Conservation (phyloP, 1,140 invertebrate species). For the Drosophila dunni region DNA sequence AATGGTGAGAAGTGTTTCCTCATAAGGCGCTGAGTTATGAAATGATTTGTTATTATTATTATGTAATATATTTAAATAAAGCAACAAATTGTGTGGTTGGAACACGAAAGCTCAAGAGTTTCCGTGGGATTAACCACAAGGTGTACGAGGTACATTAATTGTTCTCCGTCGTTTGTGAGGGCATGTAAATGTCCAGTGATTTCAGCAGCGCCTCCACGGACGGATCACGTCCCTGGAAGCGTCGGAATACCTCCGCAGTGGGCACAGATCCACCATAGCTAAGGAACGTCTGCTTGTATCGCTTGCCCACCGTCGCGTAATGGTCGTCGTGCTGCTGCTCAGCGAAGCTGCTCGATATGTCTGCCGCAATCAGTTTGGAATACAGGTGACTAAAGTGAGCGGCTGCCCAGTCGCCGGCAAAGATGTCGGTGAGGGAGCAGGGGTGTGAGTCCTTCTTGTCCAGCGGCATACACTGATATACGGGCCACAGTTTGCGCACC, state of each 20-base stretch:
- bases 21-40: constrained; percentile 8
- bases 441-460: constrained; percentile 92
- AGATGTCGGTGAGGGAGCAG: constrained; percentile 91
- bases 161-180: constrained; percentile 74
- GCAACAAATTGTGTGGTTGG: constrained; percentile 59
- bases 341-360: constrained; percentile 93
- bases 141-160: constrained; percentile 40
- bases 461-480: constrained; percentile 90
- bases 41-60: constrained; percentile 42
- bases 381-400: constrained; percentile 92
- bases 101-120: constrained; percentile 5
- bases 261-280: constrained; percentile 91
- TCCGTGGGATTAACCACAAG: neutral
- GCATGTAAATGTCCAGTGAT: constrained; percentile 64
- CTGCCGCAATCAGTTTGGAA: constrained; percentile 95
- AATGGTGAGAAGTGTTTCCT: constrained; percentile 1
- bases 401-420: constrained; percentile 89
- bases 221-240: constrained; percentile 96
- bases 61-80: constrained; percentile 72
- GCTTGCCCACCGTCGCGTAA: constrained; percentile 86
- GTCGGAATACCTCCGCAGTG: constrained; percentile 93
- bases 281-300: constrained; percentile 95
- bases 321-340: constrained; percentile 87
- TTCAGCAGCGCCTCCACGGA: constrained; percentile 92
- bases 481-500: constrained; percentile 90